These are phyloP conservation scores for Sesia apiformis DNA, from an alignment of 2,888 invertebrate species.

Conservation along the genomic window DNA sequence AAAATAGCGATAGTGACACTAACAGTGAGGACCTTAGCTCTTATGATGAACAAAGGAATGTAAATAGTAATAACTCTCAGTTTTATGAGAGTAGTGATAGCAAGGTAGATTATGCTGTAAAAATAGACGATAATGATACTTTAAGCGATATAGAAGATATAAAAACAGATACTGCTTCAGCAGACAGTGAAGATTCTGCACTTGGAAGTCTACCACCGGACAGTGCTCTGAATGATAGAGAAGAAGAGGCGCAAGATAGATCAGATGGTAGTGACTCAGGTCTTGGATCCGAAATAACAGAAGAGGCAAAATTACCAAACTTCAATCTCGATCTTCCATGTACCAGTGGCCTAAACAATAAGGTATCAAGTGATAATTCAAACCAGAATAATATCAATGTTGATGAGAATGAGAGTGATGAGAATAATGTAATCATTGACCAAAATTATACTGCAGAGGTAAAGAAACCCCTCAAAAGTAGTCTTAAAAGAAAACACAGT, in stretches of 20 bases:
- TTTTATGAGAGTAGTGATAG: constrained; percentile 70
- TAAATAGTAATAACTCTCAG: constrained; percentile 56
- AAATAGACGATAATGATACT: constrained; percentile 67
- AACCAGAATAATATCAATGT: constrained; percentile 13
- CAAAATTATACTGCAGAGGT: constrained; percentile 21
- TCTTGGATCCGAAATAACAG: constrained; percentile 82
- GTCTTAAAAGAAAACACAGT: constrained; percentile 78
- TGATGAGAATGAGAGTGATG: constrained; percentile 15
- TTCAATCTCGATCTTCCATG: constrained; percentile 48
- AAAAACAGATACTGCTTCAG: constrained; percentile 67
- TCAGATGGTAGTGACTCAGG: constrained; percentile 91
- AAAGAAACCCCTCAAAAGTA: constrained; percentile 66
- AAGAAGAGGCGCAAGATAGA: constrained; percentile 78
- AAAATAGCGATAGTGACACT: constrained; percentile 54
- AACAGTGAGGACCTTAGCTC: constrained; percentile 57
- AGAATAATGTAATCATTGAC: constrained; percentile 16
- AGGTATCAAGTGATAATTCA: not conserved
- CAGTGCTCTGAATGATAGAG: constrained; percentile 51
- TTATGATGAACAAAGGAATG: constrained; percentile 56
- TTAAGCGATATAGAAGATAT: constrained; percentile 70
- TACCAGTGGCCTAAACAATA: constrained; percentile 26
- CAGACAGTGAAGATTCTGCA: constrained; percentile 77
- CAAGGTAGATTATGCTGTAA: constrained; percentile 64
- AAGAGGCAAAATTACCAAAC: constrained; percentile 63
- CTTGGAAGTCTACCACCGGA: constrained; percentile 76